Base-by-base conservation (phyloP, 2,797 vertebrate species). In the Fundulus diaphanus region DNA sequence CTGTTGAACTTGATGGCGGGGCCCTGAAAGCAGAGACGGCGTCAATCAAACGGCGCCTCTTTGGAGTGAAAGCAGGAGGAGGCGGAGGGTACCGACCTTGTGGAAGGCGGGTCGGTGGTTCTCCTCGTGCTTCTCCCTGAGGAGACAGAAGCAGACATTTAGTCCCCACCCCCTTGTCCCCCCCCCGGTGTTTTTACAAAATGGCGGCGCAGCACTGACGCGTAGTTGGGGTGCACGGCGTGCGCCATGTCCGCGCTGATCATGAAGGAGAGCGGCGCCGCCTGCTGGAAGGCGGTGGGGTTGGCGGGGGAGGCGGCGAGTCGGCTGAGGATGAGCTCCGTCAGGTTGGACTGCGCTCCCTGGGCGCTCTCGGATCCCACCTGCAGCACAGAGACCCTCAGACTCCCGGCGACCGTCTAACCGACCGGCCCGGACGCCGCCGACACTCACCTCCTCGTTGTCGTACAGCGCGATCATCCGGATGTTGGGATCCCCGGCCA, bases 191-290 rank as follows among this genome's bases (percentile, higher is more conserved):
- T n/a, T n/a, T n/a, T n/a, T n/a, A n/a, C n/a, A n/a, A n/a, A n/a
- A n/a, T 18, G 15, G 15, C 5, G 46, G 46, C n/a, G 5, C 0
- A 31, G n/a, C 31, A 97, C 97, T 96, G 87, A 98, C 97, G 87
- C 69, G 20, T 99, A 99, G 94, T 99, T 99, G n/a, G 98, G 98
- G 87, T 99, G 98, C 59, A 97, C 93, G 0, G 98, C 98, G 0
- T 99, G 98, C 5, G 98, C 98, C 98, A 99, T 99, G 88, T 99
- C 98, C 0, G 97, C 96, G 0, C 98, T 99, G 94, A 99, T 97
- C 97, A 99, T 97, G 94, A 95, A 99, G 85, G 98, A 99, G 59
- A 94, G 95, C 20, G 98, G 96, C 63, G 96, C 89, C 0, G 98
- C 96, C 90, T 99, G 97, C 90, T 99, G 97, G 0, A 98, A 99